phyloP scores from a whole-genome alignment of 1,140 invertebrate species.

The Lasioglossum albipes region DNA sequence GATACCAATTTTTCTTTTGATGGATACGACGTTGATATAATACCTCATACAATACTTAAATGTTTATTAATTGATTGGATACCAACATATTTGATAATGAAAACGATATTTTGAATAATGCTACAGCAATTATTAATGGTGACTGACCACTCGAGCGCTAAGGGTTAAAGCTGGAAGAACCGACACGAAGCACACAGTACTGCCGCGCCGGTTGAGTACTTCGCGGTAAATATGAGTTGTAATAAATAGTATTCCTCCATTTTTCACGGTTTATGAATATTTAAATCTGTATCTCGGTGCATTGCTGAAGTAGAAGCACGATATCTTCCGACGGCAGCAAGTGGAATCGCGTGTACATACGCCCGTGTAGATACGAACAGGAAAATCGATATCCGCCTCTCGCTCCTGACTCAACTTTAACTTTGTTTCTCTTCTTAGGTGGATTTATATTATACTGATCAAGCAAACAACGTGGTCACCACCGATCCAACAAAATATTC shows the following conservation, averaged over 20 bases:
- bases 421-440: too few species aligned
- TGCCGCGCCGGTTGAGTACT: not conserved
- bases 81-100: not conserved
- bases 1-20: too few species aligned
- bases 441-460: too few species aligned
- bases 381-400: conserved; percentile 13
- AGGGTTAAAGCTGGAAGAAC: not conserved
- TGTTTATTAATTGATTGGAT: too few species aligned
- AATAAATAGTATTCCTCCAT: conserved; percentile 31
- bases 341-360: conserved; percentile 2
- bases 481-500: too few species aligned
- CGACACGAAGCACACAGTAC: not conserved
- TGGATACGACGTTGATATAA: too few species aligned
- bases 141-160: too few species aligned
- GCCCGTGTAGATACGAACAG: not conserved
- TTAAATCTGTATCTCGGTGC: conserved; percentile 34
- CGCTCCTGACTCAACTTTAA: not conserved
- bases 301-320: not conserved
- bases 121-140: too few species aligned
- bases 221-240: not conserved
- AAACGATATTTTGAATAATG: too few species aligned
- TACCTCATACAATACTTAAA: too few species aligned
- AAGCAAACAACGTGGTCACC: too few species aligned
- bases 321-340: conserved; percentile 1
- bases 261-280: conserved; percentile 39